phyloP scores from a whole-genome alignment of 1,140 invertebrate genomes.

The Rhopalosiphum padi region DNA sequence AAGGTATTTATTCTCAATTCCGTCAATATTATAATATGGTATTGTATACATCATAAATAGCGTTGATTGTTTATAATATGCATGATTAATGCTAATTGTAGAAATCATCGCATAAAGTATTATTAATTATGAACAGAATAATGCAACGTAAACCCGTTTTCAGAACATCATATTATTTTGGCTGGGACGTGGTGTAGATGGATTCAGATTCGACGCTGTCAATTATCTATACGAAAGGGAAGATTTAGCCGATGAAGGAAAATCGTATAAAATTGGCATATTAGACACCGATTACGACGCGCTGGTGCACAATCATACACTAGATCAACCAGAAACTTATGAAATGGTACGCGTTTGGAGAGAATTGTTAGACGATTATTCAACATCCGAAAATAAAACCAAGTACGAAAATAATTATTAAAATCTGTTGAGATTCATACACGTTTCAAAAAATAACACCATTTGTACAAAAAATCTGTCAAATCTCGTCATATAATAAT shows the following conservation, averaged over 20 bases:
- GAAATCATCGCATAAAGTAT: no score
- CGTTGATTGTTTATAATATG: no score
- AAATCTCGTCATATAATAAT: no score
- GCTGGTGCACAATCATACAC: conserved; percentile 70
- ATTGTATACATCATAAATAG: no score
- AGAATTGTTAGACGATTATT: conserved; percentile 49
- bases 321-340: conserved; percentile 69
- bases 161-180: conserved; percentile 69
- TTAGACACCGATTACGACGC: conserved; percentile 33
- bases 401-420: neutral
- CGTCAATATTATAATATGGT: no score
- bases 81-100: no score
- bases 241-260: conserved; percentile 63
- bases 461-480: no score
- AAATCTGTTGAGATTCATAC: no score
- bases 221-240: conserved; percentile 65
- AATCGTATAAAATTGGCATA: neutral
- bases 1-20: conserved; percentile 63
- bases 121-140: no score
- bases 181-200: conserved; percentile 73
- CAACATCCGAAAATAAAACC: neutral
- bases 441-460: neutral
- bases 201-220: conserved; percentile 74
- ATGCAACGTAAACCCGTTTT: neutral
- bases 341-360: conserved; percentile 66